These are phyloP conservation scores for Pipa parva DNA, from an alignment of 2,113 vertebrate species.

Conservation along the genomic window DNA sequence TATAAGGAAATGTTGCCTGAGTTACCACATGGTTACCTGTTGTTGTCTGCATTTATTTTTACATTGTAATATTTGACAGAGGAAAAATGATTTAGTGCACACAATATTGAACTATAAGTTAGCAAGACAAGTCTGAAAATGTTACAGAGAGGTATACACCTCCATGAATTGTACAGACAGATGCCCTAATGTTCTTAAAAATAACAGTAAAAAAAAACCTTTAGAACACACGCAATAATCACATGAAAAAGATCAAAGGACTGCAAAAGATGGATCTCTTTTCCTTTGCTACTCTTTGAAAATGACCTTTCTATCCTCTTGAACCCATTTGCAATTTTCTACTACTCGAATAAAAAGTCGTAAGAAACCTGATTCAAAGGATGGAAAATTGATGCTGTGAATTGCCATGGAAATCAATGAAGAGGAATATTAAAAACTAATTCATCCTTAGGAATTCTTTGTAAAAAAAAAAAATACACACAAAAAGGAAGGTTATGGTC, in stretches of 20 bases:
- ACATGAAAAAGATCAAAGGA: neutral
- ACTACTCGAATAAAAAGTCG: slow-evolving; percentile 3
- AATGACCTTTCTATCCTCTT: slow-evolving; percentile 8
- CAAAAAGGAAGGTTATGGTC: slow-evolving; percentile 12
- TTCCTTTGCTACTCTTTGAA: slow-evolving; percentile 18
- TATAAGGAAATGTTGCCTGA: too few relatives aligned
- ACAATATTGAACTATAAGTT: neutral
- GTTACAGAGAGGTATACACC: too few relatives aligned
- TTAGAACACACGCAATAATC: neutral
- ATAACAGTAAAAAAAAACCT: neutral
- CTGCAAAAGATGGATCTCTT: neutral
- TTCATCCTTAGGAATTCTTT: slow-evolving; percentile 13
- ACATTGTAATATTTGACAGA: too few relatives aligned
- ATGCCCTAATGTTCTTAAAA: slow-evolving; percentile 4
- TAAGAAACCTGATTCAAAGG: slow-evolving; percentile 9
- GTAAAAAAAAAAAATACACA: slow-evolving; percentile 1
- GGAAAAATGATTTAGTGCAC: too few relatives aligned
- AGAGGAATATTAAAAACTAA: slow-evolving; percentile 16
- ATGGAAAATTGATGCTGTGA: slow-evolving; percentile 9
- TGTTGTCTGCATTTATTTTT: too few relatives aligned
- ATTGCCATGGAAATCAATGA: slow-evolving; percentile 15
- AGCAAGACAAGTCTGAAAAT: neutral
- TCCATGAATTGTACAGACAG: neutral
- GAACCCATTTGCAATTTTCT: slow-evolving; percentile 3
- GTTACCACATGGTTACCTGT: too few relatives aligned